Conservation (phyloP, 2,888 invertebrate species). For the Iphiclides podalirius region DNA sequence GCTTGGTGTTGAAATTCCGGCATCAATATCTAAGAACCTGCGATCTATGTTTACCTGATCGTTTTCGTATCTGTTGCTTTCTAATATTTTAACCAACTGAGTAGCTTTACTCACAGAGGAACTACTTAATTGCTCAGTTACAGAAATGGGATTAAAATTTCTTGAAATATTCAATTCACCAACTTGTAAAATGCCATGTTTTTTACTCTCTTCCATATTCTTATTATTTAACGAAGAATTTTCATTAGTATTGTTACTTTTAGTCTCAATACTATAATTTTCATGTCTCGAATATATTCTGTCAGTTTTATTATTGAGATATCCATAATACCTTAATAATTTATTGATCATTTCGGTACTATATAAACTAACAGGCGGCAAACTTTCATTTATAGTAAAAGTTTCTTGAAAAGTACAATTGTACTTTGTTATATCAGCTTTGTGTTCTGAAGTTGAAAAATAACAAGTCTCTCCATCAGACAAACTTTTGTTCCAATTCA, state of each 20-base stretch:
- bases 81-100: conserved; percentile 54
- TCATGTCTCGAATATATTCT: conserved; percentile 45
- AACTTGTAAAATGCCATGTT: not conserved
- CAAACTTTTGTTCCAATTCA: conserved; percentile 72
- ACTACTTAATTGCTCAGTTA: conserved; percentile 52
- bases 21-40: conserved; percentile 46
- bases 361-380: conserved; percentile 72
- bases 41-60: conserved; percentile 56
- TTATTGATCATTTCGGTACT: conserved; percentile 77
- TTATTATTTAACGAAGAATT: conserved; percentile 32
- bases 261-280: conserved; percentile 37
- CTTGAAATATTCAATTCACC: conserved; percentile 31
- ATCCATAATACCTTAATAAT: conserved; percentile 68
- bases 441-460: conserved; percentile 65
- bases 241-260: conserved; percentile 31
- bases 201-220: conserved; percentile 34
- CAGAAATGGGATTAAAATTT: conserved; percentile 46
- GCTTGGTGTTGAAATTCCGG: conserved; percentile 6
- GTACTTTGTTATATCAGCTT: conserved; percentile 66
- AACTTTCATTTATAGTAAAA: conserved; percentile 71
- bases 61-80: conserved; percentile 58
- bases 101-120: conserved; percentile 47
- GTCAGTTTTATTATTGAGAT: conserved; percentile 69
- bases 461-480: conserved; percentile 65
- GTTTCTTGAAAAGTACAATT: conserved; percentile 75